phyloP scores from a whole-genome alignment of 2,113 vertebrate genomes.

The Oryzias celebensis region DNA sequence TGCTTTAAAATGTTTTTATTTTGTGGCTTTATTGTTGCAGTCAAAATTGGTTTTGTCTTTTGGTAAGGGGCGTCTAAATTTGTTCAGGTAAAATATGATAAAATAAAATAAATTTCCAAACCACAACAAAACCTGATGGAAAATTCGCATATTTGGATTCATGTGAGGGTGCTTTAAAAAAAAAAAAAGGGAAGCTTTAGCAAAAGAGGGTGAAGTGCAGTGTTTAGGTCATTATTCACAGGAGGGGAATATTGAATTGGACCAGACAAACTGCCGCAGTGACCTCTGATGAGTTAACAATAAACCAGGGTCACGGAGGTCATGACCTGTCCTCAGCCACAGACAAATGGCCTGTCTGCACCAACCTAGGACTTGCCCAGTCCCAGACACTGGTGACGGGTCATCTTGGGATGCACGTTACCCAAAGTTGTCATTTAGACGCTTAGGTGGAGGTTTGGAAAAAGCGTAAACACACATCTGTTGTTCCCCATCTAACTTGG shows the following conservation, averaged over 20 bases:
- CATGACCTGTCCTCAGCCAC: slow-evolving; percentile 67
- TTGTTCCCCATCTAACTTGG: slow-evolving; percentile 62
- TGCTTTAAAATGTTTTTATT: slow-evolving; percentile 31
- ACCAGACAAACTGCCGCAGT: slow-evolving; percentile 69
- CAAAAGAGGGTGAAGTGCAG: not conserved
- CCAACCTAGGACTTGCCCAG: slow-evolving; percentile 48
- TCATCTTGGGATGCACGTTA: slow-evolving; percentile 39
- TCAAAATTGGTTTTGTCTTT: not conserved
- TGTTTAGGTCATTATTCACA: slow-evolving; percentile 60
- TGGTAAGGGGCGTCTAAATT: too few species aligned
- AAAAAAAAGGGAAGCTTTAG: slow-evolving; percentile 18
- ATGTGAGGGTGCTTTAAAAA: slow-evolving; percentile 8
- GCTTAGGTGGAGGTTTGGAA: slow-evolving; percentile 45
- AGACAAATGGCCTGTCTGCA: slow-evolving; percentile 70
- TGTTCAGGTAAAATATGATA: not conserved
- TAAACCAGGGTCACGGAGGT: slow-evolving; percentile 57
- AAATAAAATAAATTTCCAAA: not conserved
- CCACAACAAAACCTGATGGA: slow-evolving; percentile 37
- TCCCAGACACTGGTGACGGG: slow-evolving; percentile 60
- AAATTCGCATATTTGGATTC: slow-evolving; percentile 30
- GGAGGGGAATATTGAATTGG: slow-evolving; percentile 69
- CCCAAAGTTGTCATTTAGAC: slow-evolving; percentile 20
- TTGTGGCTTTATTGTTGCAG: not conserved
- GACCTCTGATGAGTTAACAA: slow-evolving; percentile 75
- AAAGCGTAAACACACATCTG: slow-evolving; percentile 53